phyloP scores from a whole-genome alignment of 2,888 invertebrate species.

The Ennomos quercinarius region DNA sequence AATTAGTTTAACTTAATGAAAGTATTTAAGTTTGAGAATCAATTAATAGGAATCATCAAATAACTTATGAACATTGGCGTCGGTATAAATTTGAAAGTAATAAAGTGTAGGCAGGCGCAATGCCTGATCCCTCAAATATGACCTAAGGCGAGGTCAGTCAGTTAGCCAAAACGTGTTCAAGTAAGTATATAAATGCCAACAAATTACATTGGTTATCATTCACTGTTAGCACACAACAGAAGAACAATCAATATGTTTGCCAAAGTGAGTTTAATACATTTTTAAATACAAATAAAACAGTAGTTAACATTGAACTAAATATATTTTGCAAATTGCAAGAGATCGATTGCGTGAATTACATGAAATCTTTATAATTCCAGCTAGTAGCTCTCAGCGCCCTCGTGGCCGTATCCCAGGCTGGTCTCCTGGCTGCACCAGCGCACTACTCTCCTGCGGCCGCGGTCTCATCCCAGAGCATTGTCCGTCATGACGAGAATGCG shows the following conservation, averaged over 20 bases:
- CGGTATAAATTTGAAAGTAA: slow-evolving; percentile 31
- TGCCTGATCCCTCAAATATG: slow-evolving; percentile 38
- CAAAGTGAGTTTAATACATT: slow-evolving; percentile 56
- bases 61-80: neutral
- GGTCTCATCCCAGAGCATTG: slow-evolving; percentile 69
- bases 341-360: neutral
- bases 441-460: slow-evolving; percentile 64
- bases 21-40: too few species aligned
- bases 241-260: slow-evolving; percentile 63
- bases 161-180: slow-evolving; percentile 40
- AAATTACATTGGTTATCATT: slow-evolving; percentile 43
- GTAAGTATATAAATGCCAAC: slow-evolving; percentile 50
- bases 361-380: slow-evolving; percentile 43
- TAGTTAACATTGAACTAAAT: too few species aligned
- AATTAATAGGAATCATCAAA: too few species aligned
- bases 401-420: slow-evolving; percentile 54
- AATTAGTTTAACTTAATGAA: too few species aligned
- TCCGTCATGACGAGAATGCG: slow-evolving; percentile 64
- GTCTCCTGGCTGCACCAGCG: slow-evolving; percentile 61
- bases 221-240: slow-evolving; percentile 46
- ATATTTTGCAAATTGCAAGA: neutral
- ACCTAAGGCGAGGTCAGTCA: slow-evolving; percentile 56
- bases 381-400: slow-evolving; percentile 50
- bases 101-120: slow-evolving; percentile 33
- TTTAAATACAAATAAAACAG: too few species aligned